Conservation (phyloP, 2,797 vertebrate genomes). For the Sebastes matsubarae region DNA sequence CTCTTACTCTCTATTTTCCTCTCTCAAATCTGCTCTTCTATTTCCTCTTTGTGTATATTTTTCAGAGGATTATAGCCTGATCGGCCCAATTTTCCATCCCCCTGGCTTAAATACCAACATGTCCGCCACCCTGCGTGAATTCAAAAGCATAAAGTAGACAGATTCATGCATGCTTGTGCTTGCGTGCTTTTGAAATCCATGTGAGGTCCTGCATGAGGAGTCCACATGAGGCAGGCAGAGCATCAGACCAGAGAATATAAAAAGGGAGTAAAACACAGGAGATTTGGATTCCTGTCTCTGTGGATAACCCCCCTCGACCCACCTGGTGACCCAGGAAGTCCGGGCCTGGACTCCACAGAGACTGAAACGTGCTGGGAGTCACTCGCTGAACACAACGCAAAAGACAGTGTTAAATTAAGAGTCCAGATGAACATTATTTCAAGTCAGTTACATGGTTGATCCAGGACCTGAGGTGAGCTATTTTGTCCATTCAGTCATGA, state of each 20-base stretch:
- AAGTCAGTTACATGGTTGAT: neutral
- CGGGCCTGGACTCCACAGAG: slow-evolving; percentile 52
- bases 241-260: neutral
- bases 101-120: neutral
- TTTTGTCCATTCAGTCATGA: neutral
- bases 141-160: neutral
- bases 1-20: neutral
- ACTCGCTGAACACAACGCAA: slow-evolving; percentile 52
- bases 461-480: neutral
- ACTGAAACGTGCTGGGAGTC: slow-evolving; percentile 46
- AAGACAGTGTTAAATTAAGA: slow-evolving; percentile 9
- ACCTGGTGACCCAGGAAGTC: slow-evolving; percentile 63
- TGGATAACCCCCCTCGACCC: slow-evolving; percentile 38
- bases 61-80: neutral
- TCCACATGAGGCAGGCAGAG: slow-evolving; percentile 7
- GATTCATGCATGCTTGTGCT: neutral
- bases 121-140: slow-evolving; percentile 1
- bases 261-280: neutral
- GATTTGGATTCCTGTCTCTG: slow-evolving; percentile 3
- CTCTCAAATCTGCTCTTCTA: neutral
- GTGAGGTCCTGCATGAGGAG: neutral
- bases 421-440: neutral
- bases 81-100: neutral
- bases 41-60: neutral
- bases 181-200: slow-evolving; percentile 7